Conservation (phyloP, 2,113 vertebrate species). For the Prietella phreatophila region DNA sequence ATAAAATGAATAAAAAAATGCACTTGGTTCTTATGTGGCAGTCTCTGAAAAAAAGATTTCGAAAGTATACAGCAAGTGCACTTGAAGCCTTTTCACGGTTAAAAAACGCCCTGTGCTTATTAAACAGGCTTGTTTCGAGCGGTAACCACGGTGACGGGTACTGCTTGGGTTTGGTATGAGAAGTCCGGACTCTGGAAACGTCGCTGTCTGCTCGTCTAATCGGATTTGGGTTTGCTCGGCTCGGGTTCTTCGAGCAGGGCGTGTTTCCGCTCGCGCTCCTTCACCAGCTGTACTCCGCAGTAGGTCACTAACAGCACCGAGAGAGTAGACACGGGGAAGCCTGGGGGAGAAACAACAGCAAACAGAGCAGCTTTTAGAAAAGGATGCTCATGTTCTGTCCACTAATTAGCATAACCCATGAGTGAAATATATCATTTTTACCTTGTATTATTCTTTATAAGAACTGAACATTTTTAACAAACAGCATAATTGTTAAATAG, state of each 20-base stretch:
- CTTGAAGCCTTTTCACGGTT: conserved; percentile 69
- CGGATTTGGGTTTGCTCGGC: conserved; percentile 76
- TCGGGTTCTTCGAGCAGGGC: conserved; percentile 79
- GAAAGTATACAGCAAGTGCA: conserved; percentile 71
- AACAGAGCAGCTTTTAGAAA: background rate
- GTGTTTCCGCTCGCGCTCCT: conserved; percentile 82
- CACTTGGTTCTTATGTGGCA: conserved; percentile 46
- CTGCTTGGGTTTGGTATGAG: conserved; percentile 48
- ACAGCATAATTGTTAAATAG: background rate
- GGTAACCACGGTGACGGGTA: conserved; percentile 51
- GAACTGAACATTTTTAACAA: background rate
- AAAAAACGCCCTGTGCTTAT: conserved; percentile 54
- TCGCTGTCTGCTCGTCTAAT: conserved; percentile 66
- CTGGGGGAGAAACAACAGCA: conserved; percentile 62
- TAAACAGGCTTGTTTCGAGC: conserved; percentile 50
- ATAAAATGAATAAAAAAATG: conserved; percentile 60
- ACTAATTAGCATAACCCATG: background rate
- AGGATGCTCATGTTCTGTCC: background rate
- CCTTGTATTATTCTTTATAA: background rate
- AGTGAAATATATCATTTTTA: background rate
- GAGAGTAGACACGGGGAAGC: conserved; percentile 87
- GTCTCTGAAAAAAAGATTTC: conserved; percentile 61
- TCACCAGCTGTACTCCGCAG: conserved; percentile 94
- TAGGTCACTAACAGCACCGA: conserved; percentile 91
- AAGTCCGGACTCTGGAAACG: conserved; percentile 49